Conservation (phyloP, 2,113 vertebrate species). For the Osmerus eperlanus region DNA sequence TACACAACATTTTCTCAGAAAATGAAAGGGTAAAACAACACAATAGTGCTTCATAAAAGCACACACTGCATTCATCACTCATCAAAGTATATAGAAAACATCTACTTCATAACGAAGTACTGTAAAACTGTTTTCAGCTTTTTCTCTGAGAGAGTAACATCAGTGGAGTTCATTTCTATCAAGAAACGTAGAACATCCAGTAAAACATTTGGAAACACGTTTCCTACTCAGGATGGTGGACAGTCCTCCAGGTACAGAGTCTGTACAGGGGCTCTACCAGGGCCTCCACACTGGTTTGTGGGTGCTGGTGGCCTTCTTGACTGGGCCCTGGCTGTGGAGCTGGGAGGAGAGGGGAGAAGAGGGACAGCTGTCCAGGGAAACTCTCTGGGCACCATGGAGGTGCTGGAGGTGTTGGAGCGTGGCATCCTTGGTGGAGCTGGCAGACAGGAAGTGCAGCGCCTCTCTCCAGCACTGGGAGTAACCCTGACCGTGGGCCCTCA, state of each 20-base stretch:
- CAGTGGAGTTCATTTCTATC: conserved; percentile 3
- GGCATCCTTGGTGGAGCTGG: conserved; percentile 59
- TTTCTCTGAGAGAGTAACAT: conserved; percentile 3
- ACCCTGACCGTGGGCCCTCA: conserved; percentile 27
- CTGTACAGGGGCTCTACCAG: conserved; percentile 60
- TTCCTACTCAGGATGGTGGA: conserved; percentile 46
- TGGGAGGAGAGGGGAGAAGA: background rate
- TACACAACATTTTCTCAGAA: conserved; percentile 9
- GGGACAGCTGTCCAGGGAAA: background rate
- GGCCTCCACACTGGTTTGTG: conserved; percentile 70
- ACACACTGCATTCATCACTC: background rate
- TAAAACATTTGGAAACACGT: background rate
- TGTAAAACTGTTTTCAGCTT: background rate
- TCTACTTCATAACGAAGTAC: conserved; percentile 37
- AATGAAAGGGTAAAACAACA: conserved; percentile 7
- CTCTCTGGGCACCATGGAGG: conserved; percentile 16
- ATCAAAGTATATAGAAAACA: background rate
- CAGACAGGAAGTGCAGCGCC: conserved; percentile 68
- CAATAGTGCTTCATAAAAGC: conserved; percentile 14
- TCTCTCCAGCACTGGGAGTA: conserved; percentile 51
- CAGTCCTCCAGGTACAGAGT: conserved; percentile 35
- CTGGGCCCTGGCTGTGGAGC: conserved; percentile 26
- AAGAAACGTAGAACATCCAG: background rate
- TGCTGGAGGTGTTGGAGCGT: conserved; percentile 34
- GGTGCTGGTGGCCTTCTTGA: conserved; percentile 46